These are phyloP conservation scores for Sycophila texana DNA, from an alignment of 2,888 invertebrate species.

Conservation along the genomic window DNA sequence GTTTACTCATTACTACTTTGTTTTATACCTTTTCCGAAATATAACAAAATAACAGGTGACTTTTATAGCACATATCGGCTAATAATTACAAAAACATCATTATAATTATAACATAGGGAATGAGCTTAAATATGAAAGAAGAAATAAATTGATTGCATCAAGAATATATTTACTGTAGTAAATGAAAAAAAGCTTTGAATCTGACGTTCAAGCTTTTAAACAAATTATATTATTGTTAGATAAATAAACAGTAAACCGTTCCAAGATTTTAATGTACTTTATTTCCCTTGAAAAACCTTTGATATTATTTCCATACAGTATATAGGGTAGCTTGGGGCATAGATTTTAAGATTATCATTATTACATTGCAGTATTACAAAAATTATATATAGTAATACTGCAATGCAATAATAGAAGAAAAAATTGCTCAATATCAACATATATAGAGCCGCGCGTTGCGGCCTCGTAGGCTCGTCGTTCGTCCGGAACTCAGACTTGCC, in stretches of 20 bases:
- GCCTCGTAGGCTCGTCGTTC: too few relatives aligned
- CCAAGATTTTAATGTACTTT: too few relatives aligned
- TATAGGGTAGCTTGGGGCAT: too few relatives aligned
- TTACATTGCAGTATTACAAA: too few relatives aligned
- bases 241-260: slow-evolving; percentile 9
- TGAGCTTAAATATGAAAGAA: slow-evolving; percentile 8
- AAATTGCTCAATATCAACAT: too few relatives aligned
- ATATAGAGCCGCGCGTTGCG: too few relatives aligned
- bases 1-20: background rate
- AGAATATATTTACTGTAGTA: slow-evolving; percentile 70
- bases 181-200: slow-evolving; percentile 50
- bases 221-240: slow-evolving; percentile 40
- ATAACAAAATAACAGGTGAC: slow-evolving; percentile 9
- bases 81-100: slow-evolving; percentile 16
- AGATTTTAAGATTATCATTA: too few relatives aligned
- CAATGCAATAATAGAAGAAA: too few relatives aligned
- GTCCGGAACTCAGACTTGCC: too few relatives aligned
- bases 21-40: background rate
- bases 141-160: slow-evolving; percentile 59
- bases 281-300: too few relatives aligned
- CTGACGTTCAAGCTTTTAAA: slow-evolving; percentile 24
- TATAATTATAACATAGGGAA: background rate
- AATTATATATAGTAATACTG: too few relatives aligned
- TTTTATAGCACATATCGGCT: slow-evolving; percentile 40
- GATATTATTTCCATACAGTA: too few relatives aligned